Evolutionary conservation across 2,113 vertebrate genomes (phyloP).

Genomic region (Eidolon helvum): DNA sequence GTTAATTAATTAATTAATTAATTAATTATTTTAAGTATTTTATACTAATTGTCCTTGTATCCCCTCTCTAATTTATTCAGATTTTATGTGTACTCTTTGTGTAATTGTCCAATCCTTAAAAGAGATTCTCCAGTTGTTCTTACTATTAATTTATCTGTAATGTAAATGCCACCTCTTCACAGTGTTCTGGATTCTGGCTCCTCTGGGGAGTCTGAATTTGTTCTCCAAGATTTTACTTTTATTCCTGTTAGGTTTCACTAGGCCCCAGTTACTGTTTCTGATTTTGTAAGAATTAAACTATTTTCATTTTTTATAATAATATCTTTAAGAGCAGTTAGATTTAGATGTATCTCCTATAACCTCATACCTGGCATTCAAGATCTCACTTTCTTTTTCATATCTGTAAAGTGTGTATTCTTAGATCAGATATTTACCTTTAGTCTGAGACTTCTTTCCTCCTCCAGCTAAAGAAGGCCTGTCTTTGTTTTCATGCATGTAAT

Average conservation of each 20-base stretch:
- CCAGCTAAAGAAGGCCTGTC: not conserved
- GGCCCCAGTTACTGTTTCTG: not conserved
- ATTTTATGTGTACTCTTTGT: not conserved
- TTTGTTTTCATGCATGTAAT: not conserved
- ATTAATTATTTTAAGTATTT: not conserved
- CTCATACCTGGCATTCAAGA: not conserved
- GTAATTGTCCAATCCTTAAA: not conserved
- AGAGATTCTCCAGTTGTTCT: not conserved
- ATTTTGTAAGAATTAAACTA: not conserved
- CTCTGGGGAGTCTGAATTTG: not conserved
- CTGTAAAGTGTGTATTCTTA: not conserved
- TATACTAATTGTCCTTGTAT: not conserved
- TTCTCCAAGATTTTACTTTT: not conserved
- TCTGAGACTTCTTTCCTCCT: not conserved
- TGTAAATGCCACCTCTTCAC: not conserved
- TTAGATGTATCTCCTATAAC: not conserved
- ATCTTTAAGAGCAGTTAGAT: not conserved
- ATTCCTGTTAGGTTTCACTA: not conserved
- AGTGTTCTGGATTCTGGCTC: not conserved
- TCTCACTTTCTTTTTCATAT: not conserved
- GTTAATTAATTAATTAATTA: not conserved
- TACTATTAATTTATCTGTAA: not conserved
- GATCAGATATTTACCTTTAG: not conserved
- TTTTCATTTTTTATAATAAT: not conserved
- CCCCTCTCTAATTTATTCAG: not conserved